Conservation (phyloP, 1,140 invertebrate species). For the Leptopilina clavipes region DNA sequence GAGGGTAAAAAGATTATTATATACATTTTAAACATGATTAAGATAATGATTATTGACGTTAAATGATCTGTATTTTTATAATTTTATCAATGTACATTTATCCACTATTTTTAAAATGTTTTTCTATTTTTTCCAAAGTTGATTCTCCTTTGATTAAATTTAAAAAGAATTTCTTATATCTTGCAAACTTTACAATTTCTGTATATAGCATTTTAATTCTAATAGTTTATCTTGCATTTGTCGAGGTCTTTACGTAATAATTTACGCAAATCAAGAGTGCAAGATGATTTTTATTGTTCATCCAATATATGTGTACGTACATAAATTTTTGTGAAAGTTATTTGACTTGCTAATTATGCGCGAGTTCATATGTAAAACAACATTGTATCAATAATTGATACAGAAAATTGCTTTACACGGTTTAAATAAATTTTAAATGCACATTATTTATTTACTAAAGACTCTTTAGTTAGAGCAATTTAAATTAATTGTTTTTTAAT, state of each 20-base stretch:
- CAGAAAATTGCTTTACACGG: no score
- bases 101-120: neutral
- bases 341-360: slow-evolving; percentile 9
- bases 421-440: neutral
- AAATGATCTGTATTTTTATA: neutral
- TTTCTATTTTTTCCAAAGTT: neutral
- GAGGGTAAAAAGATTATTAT: neutral
- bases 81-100: slow-evolving; percentile 6
- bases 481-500: no score
- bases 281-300: neutral
- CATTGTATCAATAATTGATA: no score
- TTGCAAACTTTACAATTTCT: neutral
- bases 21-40: neutral
- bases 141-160: neutral
- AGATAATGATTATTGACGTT: slow-evolving; percentile 15
- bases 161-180: neutral
- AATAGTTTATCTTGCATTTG: neutral
- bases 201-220: neutral
- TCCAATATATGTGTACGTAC: neutral
- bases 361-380: neutral
- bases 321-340: neutral
- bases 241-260: neutral
- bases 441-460: neutral
- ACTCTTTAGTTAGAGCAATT: no score
- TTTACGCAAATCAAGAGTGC: slow-evolving; percentile 13